Base-by-base conservation (phyloP, 2,888 invertebrate species). In the Ophion ventricosus region DNA sequence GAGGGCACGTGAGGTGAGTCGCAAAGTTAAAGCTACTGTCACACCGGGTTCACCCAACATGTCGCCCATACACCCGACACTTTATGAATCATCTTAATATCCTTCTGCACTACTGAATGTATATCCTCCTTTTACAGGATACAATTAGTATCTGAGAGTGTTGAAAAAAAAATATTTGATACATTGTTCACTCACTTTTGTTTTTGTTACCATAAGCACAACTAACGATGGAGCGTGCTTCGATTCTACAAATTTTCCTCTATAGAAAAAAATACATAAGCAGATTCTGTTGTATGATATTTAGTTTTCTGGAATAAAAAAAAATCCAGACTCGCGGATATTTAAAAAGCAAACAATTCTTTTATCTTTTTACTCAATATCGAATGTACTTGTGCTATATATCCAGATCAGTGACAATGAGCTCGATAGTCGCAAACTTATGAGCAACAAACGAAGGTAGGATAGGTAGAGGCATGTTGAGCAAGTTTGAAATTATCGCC, bases 1-100 rank as follows among this genome's bases (percentile, higher is more conserved):
- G 80, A 86, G 86, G 83, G 87, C 83, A 83, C 82, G 78, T 76
- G 83, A 83, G 85, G 77, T 83, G 82, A 82, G 78, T 77, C 79
- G 76, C 70, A 35, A 74, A 74, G 59, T 75, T 70, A 86, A 84
- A 86, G 83, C 77, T 54, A 17, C 59, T 25, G 64, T 82, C 86
- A 82, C 82, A 86, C 79, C n/a, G 56, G 35, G 35, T 63, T 63
- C 61, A 61, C 3, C 5, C 49, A 14, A 63, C 26, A 29, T 26
- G 14, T 20, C 63, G 8, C 26, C 29, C 26, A n/a, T 63, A 20
- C 14, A 63, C 20, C 20, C 4, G 63, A 7, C 54, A 14, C n/a
- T 26, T 29, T 49, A 63, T 54, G 23, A 59, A 74, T 49, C 25
- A 63, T 63, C 25, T 43, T 5, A 63, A 43, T 49, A 23, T 76